A percentile compares a stretch with the other conserved stretches of the same genome.
These are phyloP conservation scores for Glyphotaelius pellucidus DNA, from an alignment of 2,888 invertebrate genomes.

Conservation along the genomic window DNA sequence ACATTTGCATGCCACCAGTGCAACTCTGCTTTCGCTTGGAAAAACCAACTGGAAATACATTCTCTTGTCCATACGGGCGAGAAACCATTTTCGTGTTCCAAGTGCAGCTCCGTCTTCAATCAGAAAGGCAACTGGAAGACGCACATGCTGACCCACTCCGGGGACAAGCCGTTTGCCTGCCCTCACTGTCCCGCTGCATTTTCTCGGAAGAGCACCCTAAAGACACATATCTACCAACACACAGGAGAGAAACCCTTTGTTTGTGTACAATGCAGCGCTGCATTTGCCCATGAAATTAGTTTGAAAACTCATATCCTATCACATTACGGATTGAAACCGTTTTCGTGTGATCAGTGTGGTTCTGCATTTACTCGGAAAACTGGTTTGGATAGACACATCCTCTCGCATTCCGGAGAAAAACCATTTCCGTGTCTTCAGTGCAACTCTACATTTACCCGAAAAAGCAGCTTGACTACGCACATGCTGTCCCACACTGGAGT, in stretches of 20 bases:
- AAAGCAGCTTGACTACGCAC: slow-evolving; percentile 7
- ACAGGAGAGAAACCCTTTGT: background rate
- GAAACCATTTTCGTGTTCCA: background rate
- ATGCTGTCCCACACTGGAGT: slow-evolving; percentile 20
- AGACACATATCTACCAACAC: background rate
- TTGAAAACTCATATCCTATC: background rate
- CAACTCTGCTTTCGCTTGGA: background rate
- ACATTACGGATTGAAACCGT: background rate
- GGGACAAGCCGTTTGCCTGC: background rate
- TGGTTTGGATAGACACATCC: background rate
- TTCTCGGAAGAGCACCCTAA: background rate
- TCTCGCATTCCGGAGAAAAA: background rate
- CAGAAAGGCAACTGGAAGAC: background rate
- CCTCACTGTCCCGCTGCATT: background rate
- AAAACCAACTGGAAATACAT: background rate
- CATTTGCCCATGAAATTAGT: background rate
- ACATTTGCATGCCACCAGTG: background rate
- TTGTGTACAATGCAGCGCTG: background rate
- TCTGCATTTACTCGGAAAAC: background rate
- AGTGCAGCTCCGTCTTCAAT: background rate
- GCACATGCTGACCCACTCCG: background rate
- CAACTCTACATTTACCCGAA: background rate
- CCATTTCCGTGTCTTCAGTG: background rate
- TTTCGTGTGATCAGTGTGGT: background rate
- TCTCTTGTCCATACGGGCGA: background rate